Base-by-base conservation (phyloP, 2,113 vertebrate genomes). In the Caranx melampygus region DNA sequence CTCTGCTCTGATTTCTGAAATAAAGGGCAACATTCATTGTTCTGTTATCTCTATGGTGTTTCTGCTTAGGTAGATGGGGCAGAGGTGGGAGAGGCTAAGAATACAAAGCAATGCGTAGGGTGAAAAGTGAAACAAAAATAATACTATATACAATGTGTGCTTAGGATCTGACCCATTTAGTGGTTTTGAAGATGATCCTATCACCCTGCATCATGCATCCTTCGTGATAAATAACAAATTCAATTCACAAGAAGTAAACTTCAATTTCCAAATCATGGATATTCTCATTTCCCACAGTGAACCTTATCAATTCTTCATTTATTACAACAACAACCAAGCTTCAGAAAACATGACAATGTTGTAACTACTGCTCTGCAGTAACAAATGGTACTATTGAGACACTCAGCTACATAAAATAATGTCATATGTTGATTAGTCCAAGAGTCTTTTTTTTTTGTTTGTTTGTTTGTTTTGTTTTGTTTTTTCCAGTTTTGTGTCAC, bases 1-100 rank as follows among this genome's bases (percentile, higher is more conserved):
- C 65, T 79, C 61, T 49, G 40, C 54, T 72, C 67, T 79, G 59
- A 72, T 42, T 62, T 77, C n/a, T 26, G 34, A 47, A 68, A 51
- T 35, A 67, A 2, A 61, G 69, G 78, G 5, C 20, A 76, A 51
- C 40, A 40, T 57, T 72, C 3, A 1, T 64, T 47, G 51, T 61
- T 59, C 35, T 72, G 59, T 72, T 80, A 57, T 72, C 60, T 52
- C 63, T 37, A 33, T 63, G 37, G n/a, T 5, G 7, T 71, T 66
- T 72, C 49, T 78, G 71, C 42, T 67, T 10, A 20, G 77, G 58
- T 52, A 54, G 40, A 63, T 42, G 44, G 14, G 40, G 35, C 54
- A 59, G 52, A 18, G 16, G 33, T 18, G 42, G 21, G 21, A 65
- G 16, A 26, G 60, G 45, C 40, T 37, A 51, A 49, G 15, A 70